Percentiles rank a stretch among this genome's conserved stretches.
phyloP scores from a whole-genome alignment of 2,888 invertebrate genomes.

The Nezara viridula region DNA sequence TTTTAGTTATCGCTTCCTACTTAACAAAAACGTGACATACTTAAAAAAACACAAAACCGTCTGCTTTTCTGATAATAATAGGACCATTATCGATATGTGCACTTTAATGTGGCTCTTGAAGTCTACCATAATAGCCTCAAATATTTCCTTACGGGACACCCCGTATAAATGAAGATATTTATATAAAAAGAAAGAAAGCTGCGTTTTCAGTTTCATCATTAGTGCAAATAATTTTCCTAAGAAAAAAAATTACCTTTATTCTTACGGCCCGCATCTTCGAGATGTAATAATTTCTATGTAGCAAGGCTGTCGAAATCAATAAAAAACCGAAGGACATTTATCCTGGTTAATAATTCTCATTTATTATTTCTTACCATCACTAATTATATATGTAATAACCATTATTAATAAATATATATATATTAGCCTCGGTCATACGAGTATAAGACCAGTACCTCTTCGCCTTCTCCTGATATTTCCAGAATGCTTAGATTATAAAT shows the following conservation, averaged over 20 bases:
- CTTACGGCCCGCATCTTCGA: neutral
- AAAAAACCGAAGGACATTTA: neutral
- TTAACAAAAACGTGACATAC: no score
- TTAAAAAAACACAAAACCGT: no score
- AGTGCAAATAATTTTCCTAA: neutral
- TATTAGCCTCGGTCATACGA: neutral
- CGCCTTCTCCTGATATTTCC: neutral
- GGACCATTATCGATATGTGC: no score
- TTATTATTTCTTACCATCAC: neutral
- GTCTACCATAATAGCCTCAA: no score
- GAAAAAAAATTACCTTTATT: neutral
- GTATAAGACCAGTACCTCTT: neutral
- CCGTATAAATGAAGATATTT: no score
- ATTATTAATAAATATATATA: neutral
- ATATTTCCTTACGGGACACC: no score
- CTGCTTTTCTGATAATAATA: no score
- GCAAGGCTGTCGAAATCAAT: slow-evolving; percentile 24
- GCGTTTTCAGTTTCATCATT: neutral
- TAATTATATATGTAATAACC: neutral
- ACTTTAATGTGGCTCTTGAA: no score
- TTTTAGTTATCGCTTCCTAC: no score
- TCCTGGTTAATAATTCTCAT: neutral
- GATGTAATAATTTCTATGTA: neutral
- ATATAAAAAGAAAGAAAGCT: no score
- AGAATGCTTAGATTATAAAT: neutral